Base-by-base conservation (phyloP, 1,140 invertebrate genomes). In the Diploscapter pachys region DNA sequence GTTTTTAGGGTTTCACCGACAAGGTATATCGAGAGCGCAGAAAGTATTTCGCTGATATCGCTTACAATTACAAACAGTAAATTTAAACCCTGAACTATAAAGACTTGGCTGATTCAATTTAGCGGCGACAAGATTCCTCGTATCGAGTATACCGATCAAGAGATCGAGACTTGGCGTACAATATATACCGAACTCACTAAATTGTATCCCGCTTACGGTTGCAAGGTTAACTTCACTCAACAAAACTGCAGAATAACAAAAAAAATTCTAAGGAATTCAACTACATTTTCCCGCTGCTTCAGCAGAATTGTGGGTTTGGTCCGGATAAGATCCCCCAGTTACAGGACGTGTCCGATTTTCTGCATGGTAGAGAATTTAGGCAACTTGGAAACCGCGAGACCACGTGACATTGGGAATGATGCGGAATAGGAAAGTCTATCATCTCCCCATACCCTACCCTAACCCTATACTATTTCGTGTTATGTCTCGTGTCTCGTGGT, bases 261-360 rank as follows among this genome's bases (percentile, higher is more conserved):
- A 31, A 31, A 31, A 31, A 31, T 31, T 31, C 31, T 31, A 31
- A 71, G 93, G 94, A 98, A 84, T 94, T 97, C 85, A 98, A 98
- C 86, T 93, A 98, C 85, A 92, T 97, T 3, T 98, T 99, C 80
- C 95, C 93, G 0, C 88, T 99, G 3, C 89, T 99, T 3, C 91
- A 95, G 50, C 92, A 98, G 85, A 98, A 99, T 86, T 99, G 96
- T 84, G 94, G 94, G 0, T 99, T 96, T 85, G 89, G 91, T 13
- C 92, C 93, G 79, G 92, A 98, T 81, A 97, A 97, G 81, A 97
- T 99, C 84, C 96, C 96, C 3, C 96, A 99, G 84, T 88, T 99
- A 11, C 91, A 99, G 87, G 95, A 99, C 86, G 92, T 99, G 9
- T 99, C 96, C 0, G 92, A 96, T 80, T 99, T 99, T 86, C 88